Evolutionary conservation across 2,888 invertebrate species (phyloP).

Genomic region (Drosophila phalerata): DNA sequence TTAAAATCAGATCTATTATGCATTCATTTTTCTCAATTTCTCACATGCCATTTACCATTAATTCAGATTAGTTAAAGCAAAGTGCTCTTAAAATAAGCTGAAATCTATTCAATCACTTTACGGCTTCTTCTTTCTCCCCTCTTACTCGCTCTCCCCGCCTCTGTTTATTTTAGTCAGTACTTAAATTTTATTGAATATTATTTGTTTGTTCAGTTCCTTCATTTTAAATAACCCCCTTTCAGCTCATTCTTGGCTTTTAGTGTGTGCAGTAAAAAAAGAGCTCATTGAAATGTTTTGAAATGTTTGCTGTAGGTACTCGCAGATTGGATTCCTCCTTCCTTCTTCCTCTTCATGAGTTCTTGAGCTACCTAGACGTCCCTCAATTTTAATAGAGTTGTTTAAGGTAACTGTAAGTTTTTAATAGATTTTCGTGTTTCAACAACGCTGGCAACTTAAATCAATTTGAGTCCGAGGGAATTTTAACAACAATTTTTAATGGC

Average conservation of each 20-base stretch:
- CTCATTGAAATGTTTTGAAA: slow-evolving; percentile 65
- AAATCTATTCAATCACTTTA: slow-evolving; percentile 18
- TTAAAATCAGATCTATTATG: not conserved
- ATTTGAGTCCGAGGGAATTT: slow-evolving; percentile 58
- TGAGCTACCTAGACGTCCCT: not conserved
- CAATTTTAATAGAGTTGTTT: slow-evolving; percentile 70
- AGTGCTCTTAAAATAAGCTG: slow-evolving; percentile 18
- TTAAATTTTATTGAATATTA: slow-evolving; percentile 55
- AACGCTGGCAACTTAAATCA: slow-evolving; percentile 71
- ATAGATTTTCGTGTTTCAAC: slow-evolving; percentile 69
- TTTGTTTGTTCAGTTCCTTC: slow-evolving; percentile 54
- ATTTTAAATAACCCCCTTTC: slow-evolving; percentile 47
- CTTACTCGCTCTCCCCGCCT: not conserved
- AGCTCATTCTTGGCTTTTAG: slow-evolving; percentile 36
- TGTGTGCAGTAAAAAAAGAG: slow-evolving; percentile 46
- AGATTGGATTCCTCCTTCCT: not conserved
- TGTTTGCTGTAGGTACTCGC: slow-evolving; percentile 42
- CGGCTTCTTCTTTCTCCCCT: not conserved
- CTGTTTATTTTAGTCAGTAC: slow-evolving; percentile 29
- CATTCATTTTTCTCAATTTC: not conserved
- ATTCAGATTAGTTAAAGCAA: not conserved
- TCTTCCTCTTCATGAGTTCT: not conserved
- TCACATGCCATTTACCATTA: not conserved
- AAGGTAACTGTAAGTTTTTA: slow-evolving; percentile 70
- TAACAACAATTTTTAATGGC: slow-evolving; percentile 65